Evolutionary conservation across 2,113 vertebrate species (phyloP), one percentile per base, ranked within the genome.

Genomic region (Azemiops feae): DNA sequence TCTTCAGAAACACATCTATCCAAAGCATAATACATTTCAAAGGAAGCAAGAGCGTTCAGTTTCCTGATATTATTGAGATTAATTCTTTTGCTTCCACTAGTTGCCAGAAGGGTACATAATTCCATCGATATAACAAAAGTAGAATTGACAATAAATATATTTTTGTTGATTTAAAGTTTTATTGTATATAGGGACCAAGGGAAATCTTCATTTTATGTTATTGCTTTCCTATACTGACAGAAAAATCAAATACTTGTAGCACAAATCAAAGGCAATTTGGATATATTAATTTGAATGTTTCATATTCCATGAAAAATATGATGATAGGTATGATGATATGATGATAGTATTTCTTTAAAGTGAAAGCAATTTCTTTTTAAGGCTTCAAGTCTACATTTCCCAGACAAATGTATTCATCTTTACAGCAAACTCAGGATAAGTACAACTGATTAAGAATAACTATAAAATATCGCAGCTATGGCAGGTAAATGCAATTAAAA

Each of bases 261-360:
- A 81, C 50, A 94, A 96, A 95, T 47, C 25, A 94, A 87, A 20
- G 64, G 50, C 94, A 27, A 81, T 85, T 23, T 92, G 34, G n/a
- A 23, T 50, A 95, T 69, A 91, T 89, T 92, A 92, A 93, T 93
- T 92, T 1, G 20, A 54, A 93, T 94, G 94, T 89, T 55, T 39
- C 27, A 81, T 93, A 81, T 94, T 81, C 69, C 34, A 50, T 92
- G 92, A 52, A 94, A 89, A 91, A 85, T 60, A 85, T 20, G 10
- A 74, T 6, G 4, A 91, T 87, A 81, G 93, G 50, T 53, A 52
- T 58, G 60, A 89, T n/a, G n/a, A n/a, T n/a, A n/a, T n/a, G n/a
- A n/a, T n/a, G n/a, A n/a, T n/a, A 81, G 25, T 92, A 22, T 85
- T 45, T 89, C 43, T 89, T 85, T 85, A 81, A 89, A 86, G 88